These are phyloP conservation scores for Triplophysa rosa DNA, from an alignment of 2,113 vertebrate genomes.

Conservation along the genomic window DNA sequence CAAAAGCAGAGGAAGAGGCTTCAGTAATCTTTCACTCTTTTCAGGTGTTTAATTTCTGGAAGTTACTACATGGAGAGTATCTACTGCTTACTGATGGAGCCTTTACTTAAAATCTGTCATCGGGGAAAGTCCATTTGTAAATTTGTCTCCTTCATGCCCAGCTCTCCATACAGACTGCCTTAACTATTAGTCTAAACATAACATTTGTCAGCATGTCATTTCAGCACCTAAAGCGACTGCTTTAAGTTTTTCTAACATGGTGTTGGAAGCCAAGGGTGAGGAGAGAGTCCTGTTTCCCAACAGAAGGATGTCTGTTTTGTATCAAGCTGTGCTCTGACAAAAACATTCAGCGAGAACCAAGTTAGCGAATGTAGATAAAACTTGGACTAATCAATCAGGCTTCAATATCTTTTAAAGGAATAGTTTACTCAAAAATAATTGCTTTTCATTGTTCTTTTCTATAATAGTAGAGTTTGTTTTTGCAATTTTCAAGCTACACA, in stretches of 20 bases:
- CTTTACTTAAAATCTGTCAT: conserved; percentile 79
- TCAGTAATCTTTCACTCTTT: conserved; percentile 57
- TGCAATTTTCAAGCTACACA: not conserved
- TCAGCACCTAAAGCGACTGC: conserved; percentile 83
- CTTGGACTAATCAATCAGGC: not conserved
- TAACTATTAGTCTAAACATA: conserved; percentile 81
- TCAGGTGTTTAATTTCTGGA: conserved; percentile 81
- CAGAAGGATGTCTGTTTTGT: conserved; percentile 77
- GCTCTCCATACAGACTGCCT: conserved; percentile 65
- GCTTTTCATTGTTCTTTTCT: not conserved
- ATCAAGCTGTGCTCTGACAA: conserved; percentile 62
- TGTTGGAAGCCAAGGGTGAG: conserved; percentile 74
- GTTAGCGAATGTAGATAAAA: conserved; percentile 1
- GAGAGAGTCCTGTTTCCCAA: conserved; percentile 75
- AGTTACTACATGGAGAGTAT: conserved; percentile 90
- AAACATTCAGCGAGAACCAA: not conserved
- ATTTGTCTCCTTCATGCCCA: conserved; percentile 80
- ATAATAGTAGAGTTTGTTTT: too few relatives aligned
- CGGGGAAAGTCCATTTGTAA: conserved; percentile 87
- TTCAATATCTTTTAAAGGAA: conserved; percentile 7
- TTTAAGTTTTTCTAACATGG: conserved; percentile 86
- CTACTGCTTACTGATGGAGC: conserved; percentile 78
- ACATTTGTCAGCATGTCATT: conserved; percentile 85
- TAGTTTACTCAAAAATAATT: not conserved
- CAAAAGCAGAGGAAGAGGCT: conserved; percentile 66